A percentile compares a stretch with the other conserved stretches of the same genome.
Evolutionary conservation across 2,888 invertebrate species (phyloP).

Genomic region (Plebejus argus): DNA sequence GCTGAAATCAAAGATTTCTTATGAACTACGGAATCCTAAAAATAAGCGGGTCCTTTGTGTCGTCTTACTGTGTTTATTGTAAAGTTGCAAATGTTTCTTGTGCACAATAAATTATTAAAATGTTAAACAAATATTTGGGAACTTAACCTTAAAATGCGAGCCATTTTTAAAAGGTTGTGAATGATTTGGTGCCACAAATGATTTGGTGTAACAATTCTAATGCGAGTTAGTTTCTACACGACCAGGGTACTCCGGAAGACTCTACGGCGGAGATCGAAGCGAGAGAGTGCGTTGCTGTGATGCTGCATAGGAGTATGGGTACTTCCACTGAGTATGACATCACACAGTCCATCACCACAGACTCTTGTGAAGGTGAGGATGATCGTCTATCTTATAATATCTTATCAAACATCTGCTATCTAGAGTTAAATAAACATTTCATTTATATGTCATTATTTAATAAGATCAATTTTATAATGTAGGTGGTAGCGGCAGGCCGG

Average conservation of each 20-base stretch:
- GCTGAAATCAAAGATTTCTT: too few relatives aligned
- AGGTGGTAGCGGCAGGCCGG: slow-evolving; percentile 37
- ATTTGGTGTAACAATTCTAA: background rate
- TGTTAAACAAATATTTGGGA: background rate
- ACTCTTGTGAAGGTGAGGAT: slow-evolving; percentile 56
- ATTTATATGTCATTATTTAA: background rate
- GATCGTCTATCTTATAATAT: too few relatives aligned
- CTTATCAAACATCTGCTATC: too few relatives aligned
- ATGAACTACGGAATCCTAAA: too few relatives aligned
- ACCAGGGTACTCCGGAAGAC: slow-evolving; percentile 49
- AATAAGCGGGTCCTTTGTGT: too few relatives aligned
- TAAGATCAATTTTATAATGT: slow-evolving; percentile 21
- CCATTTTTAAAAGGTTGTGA: background rate
- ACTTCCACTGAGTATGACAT: slow-evolving; percentile 53
- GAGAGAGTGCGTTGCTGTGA: slow-evolving; percentile 60
- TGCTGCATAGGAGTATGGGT: slow-evolving; percentile 57
- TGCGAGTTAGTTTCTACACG: slow-evolving; percentile 14
- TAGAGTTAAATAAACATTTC: too few relatives aligned
- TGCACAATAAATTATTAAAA: too few relatives aligned
- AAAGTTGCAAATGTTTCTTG: too few relatives aligned
- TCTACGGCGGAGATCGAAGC: slow-evolving; percentile 57
- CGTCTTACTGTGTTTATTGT: too few relatives aligned
- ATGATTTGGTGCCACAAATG: background rate
- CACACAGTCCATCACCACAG: slow-evolving; percentile 53
- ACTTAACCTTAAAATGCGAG: background rate